Percentiles rank a stretch among this genome's conserved stretches.
Conservation (phyloP, 2,797 vertebrate genomes). For the Bradypus variegatus region DNA sequence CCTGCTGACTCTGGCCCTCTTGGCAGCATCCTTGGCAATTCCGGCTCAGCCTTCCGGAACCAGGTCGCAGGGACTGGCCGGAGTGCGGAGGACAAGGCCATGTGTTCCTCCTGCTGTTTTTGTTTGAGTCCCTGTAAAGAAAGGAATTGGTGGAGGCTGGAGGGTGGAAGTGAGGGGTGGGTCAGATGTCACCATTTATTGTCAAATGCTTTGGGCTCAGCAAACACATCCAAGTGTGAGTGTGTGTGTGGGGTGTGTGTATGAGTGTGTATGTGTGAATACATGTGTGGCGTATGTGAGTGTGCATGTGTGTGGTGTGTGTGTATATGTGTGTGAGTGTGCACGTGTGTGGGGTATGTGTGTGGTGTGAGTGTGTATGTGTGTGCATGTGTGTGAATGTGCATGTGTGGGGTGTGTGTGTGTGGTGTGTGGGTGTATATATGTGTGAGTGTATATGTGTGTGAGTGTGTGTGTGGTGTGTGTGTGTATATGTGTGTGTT, state of each 20-base stretch:
- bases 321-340: too few species aligned
- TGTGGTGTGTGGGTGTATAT: neutral
- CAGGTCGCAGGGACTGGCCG: neutral
- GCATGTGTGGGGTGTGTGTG: neutral
- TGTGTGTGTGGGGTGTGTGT: neutral
- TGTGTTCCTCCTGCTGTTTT: neutral
- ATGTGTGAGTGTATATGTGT: neutral
- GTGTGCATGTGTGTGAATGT: neutral
- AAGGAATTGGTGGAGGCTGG: neutral
- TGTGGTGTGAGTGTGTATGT: too few species aligned
- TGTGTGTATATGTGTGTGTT: neutral
- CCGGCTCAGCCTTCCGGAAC: neutral
- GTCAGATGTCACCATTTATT: neutral
- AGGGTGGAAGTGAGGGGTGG: neutral
- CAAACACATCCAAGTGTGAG: neutral
- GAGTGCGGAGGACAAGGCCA: neutral
- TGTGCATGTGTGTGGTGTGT: neutral
- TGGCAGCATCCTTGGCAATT: accelerated
- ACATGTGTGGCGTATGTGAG: too few species aligned
- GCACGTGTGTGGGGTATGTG: too few species aligned
- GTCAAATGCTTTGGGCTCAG: neutral
- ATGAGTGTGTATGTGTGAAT: neutral
- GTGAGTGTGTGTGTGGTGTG: too few species aligned
- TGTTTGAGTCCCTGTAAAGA: neutral
- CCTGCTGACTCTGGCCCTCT: accelerated